These are phyloP conservation scores for Rousettus leschenaultii DNA, from an alignment of 2,113 vertebrate genomes.

Conservation along the genomic window DNA sequence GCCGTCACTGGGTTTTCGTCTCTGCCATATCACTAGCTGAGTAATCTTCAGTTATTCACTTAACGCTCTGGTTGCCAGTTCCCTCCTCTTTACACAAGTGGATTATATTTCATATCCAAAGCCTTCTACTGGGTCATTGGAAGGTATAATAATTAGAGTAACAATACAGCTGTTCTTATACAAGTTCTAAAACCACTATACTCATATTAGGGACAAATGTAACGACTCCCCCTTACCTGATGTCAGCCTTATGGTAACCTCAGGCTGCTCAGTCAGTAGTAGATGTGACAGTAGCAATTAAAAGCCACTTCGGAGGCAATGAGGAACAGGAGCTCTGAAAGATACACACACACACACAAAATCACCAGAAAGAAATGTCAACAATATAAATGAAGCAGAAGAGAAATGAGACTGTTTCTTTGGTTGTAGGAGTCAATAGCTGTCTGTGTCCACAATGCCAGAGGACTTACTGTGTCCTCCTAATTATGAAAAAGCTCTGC, in stretches of 20 bases:
- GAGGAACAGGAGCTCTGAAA: not conserved
- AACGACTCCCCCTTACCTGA: not conserved
- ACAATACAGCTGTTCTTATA: not conserved
- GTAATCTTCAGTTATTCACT: not conserved
- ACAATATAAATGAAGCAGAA: not conserved
- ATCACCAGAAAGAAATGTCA: not conserved
- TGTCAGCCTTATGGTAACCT: not conserved
- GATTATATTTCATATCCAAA: not conserved
- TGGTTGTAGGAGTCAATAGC: not conserved
- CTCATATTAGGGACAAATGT: not conserved
- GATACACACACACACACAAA: no score
- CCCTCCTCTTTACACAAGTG: not conserved
- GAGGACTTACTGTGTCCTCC: not conserved
- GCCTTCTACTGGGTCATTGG: not conserved
- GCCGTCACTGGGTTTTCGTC: not conserved
- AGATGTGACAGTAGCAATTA: not conserved
- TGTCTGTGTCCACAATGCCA: not conserved
- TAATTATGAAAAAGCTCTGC: not conserved
- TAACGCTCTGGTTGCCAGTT: not conserved
- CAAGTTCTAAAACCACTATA: not conserved
- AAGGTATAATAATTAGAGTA: not conserved
- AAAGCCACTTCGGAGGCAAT: not conserved
- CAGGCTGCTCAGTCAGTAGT: not conserved
- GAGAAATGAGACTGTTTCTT: not conserved
- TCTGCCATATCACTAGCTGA: accelerated